A percentile compares a stretch with the other conserved stretches of the same genome.
Evolutionary conservation across 1,140 invertebrate genomes (phyloP).

Genomic region (Pogonomyrmex californicus): DNA sequence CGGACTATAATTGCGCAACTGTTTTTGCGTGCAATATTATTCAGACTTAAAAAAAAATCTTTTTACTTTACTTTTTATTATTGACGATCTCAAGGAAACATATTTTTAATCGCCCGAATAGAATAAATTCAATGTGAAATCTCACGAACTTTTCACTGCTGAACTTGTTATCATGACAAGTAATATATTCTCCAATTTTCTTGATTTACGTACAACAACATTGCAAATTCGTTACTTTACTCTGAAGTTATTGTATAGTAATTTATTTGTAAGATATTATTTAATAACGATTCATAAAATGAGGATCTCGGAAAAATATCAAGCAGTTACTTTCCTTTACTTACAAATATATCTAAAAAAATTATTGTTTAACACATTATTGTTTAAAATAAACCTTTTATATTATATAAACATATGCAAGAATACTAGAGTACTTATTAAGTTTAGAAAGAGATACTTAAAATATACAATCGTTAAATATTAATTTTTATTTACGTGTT

Average conservation of each 20-base stretch:
- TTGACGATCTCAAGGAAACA: not conserved
- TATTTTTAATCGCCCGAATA: not conserved
- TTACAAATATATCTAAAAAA: not conserved
- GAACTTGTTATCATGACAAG: not conserved
- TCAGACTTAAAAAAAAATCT: not conserved
- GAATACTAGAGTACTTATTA: constrained; percentile 19
- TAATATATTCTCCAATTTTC: not conserved
- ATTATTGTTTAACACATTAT: not conserved
- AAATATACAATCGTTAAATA: not conserved
- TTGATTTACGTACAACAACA: not conserved
- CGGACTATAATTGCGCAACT: not conserved
- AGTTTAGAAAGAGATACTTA: constrained; percentile 33
- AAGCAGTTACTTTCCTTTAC: constrained; percentile 19
- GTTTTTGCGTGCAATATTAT: not conserved
- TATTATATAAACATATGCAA: not conserved
- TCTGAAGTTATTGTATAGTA: constrained; percentile 17
- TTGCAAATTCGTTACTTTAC: constrained; percentile 34
- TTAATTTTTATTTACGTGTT: constrained; percentile 1
- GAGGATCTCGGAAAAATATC: constrained; percentile 40
- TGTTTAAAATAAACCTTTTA: too few species aligned
- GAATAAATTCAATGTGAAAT: constrained; percentile 6
- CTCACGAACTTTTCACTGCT: not conserved
- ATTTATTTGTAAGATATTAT: constrained; percentile 21
- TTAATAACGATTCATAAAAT: constrained; percentile 9
- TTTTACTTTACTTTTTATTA: constrained; percentile 22